Conservation (phyloP, 2,113 vertebrate species). For the Myotis davidii region DNA sequence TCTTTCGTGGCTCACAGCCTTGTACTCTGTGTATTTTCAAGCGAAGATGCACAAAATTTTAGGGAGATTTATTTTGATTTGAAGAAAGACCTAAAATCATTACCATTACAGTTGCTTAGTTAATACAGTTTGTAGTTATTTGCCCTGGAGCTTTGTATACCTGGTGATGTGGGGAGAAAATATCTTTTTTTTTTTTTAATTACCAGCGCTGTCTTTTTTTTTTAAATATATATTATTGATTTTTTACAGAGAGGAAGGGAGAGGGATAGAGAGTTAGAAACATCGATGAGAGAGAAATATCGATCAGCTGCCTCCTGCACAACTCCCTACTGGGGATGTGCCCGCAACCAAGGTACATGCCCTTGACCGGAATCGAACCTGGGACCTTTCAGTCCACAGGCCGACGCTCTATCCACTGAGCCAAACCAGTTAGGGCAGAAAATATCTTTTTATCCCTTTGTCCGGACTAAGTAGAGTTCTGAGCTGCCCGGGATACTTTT, state of each 20-base stretch:
- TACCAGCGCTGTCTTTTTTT: too few relatives aligned
- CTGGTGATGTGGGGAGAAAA: neutral
- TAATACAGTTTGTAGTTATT: neutral
- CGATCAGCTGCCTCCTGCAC: too few relatives aligned
- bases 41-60: neutral
- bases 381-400: too few relatives aligned
- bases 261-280: too few relatives aligned
- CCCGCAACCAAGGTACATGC: too few relatives aligned
- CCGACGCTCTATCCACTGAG: too few relatives aligned
- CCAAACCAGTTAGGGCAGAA: neutral
- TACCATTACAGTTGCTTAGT: neutral
- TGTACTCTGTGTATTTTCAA: slow-evolving; percentile 26
- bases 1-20: neutral
- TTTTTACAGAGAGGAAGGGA: too few relatives aligned
- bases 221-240: too few relatives aligned
- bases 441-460: neutral
- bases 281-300: too few relatives aligned
- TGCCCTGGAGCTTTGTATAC: neutral
- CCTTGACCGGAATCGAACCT: too few relatives aligned
- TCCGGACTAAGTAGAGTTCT: neutral
- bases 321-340: too few relatives aligned
- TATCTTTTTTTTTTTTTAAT: neutral
- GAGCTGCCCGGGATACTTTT: neutral
- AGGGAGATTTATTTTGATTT: slow-evolving; percentile 37
- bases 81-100: slow-evolving; percentile 18